Evolutionary conservation across 2,797 vertebrate genomes (phyloP), one percentile per base, ranked within the genome.

Genomic region (Ataeniobius toweri): DNA sequence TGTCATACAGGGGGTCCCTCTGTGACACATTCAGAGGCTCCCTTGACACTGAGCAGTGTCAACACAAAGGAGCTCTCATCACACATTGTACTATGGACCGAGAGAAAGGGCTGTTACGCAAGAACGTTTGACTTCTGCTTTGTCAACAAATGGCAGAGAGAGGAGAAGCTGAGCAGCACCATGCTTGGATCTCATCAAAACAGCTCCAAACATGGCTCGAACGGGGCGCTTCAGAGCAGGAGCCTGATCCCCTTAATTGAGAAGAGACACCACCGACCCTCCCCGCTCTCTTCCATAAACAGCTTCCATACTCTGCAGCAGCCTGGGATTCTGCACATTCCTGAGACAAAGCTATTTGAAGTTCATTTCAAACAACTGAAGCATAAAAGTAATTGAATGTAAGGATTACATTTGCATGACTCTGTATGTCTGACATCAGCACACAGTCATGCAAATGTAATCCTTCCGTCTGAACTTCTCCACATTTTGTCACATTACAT

Each of bases 311-410:
- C 87, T 88, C 90, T 88, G 91, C 87, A 44, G 90, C 92, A 78
- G 83, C 83, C 92, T 88, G 82, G 79, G 86, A 93, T 94, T 94
- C 91, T 92, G 86, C 85, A 85, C 92, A 93, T 94, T 93, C 92
- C 89, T 86, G 78, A 2, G 63, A 24, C 56, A 20, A 44, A 88
- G 86, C 92, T 91, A 90, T 94, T 91, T 91, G 89, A 91, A 85
- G 91, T 92, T 90, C 85, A 78, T 89, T 94, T 95, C 91, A 94
- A 94, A 96, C 94, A 95, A 93, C 80, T 86, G 86, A 83, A 91
- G 92, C 95, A 86, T 94, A 96, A 95, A 96, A 96, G 95, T 95
- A 95, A 94, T 95, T 94, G 95, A 92, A 94, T 94, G 92, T 89
- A 31, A 31, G 31, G 31, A 31, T 31, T 31, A 31, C 31, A 31